Conservation (phyloP, 2,113 vertebrate genomes). For the Alexandromys fortis region DNA sequence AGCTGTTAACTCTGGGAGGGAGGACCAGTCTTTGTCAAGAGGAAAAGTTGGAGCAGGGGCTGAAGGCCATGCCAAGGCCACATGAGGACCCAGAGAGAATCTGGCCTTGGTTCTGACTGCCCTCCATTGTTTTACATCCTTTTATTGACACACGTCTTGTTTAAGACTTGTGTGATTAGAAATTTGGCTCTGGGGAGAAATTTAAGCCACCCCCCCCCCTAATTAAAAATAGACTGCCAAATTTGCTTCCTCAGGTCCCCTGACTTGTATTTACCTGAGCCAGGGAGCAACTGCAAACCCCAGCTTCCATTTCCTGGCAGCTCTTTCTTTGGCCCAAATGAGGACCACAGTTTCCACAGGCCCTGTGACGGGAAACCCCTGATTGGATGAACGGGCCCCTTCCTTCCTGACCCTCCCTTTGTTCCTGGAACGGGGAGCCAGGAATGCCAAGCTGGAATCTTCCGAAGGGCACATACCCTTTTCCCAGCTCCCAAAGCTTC, state of each 20-base stretch:
- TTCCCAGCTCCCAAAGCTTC: slow-evolving; percentile 23
- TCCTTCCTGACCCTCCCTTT: slow-evolving; percentile 76
- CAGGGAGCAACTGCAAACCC: not conserved
- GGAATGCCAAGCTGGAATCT: slow-evolving; percentile 69
- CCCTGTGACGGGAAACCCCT: slow-evolving; percentile 61
- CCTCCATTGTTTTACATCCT: slow-evolving; percentile 45
- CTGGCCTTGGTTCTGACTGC: not conserved
- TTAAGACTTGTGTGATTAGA: slow-evolving; percentile 60
- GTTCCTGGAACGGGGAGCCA: slow-evolving; percentile 64
- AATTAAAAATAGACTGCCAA: slow-evolving; percentile 64
- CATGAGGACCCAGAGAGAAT: not conserved
- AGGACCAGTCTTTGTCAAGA: not conserved
- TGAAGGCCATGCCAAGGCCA: not conserved
- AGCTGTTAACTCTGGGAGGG: not conserved
- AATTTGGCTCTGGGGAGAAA: slow-evolving; percentile 65
- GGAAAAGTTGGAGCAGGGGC: not conserved
- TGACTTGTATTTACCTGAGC: slow-evolving; percentile 55
- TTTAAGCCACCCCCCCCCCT: not conserved
- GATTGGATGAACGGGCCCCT: slow-evolving; percentile 61
- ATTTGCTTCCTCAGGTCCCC: slow-evolving; percentile 49
- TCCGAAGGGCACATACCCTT: slow-evolving; percentile 43
- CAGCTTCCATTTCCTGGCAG: slow-evolving; percentile 71
- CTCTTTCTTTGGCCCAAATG: slow-evolving; percentile 32
- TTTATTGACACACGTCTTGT: slow-evolving; percentile 20
- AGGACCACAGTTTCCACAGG: slow-evolving; percentile 11